These are phyloP conservation scores for Neria commutata DNA, from an alignment of 2,888 invertebrate genomes.

Conservation along the genomic window DNA sequence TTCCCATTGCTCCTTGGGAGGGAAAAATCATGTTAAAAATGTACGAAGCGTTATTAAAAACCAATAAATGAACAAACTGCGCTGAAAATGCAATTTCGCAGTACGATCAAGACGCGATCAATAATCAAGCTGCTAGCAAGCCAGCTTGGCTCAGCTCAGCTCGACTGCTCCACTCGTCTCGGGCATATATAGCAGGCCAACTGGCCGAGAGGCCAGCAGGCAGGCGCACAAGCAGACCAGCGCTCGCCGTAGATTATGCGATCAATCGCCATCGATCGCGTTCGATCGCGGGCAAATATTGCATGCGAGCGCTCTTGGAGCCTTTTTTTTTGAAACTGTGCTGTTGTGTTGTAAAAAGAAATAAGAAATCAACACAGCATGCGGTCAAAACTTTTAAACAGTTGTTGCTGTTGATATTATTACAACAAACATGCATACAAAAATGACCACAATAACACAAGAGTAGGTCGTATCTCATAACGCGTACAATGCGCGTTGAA, in stretches of 20 bases:
- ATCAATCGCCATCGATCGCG: neutral
- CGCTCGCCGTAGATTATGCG: neutral
- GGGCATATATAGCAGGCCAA: too few relatives aligned
- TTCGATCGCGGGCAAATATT: constrained; percentile 46
- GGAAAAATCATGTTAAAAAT: constrained; percentile 15
- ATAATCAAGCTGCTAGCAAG: constrained; percentile 6
- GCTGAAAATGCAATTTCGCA: constrained; percentile 18
- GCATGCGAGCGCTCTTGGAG: constrained; percentile 38
- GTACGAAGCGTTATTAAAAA: constrained; percentile 50
- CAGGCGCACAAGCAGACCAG: neutral
- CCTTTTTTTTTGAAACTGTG: constrained; percentile 13
- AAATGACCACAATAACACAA: constrained; percentile 54
- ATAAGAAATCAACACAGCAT: constrained; percentile 54
- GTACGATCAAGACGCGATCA: constrained; percentile 19
- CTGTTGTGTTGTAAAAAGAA: constrained; percentile 41
- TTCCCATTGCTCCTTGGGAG: constrained; percentile 13
- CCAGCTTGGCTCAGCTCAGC: too few relatives aligned
- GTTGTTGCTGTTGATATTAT: constrained; percentile 36
- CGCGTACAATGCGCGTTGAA: constrained; percentile 20
- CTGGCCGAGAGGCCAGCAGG: neutral
- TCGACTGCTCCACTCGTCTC: too few relatives aligned
- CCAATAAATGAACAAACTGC: constrained; percentile 55
- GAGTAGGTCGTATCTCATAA: constrained; percentile 46
- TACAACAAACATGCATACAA: constrained; percentile 36
- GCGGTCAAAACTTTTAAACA: constrained; percentile 38